These are phyloP conservation scores for Tholera decimalis DNA, from an alignment of 2,888 invertebrate species.

Conservation along the genomic window DNA sequence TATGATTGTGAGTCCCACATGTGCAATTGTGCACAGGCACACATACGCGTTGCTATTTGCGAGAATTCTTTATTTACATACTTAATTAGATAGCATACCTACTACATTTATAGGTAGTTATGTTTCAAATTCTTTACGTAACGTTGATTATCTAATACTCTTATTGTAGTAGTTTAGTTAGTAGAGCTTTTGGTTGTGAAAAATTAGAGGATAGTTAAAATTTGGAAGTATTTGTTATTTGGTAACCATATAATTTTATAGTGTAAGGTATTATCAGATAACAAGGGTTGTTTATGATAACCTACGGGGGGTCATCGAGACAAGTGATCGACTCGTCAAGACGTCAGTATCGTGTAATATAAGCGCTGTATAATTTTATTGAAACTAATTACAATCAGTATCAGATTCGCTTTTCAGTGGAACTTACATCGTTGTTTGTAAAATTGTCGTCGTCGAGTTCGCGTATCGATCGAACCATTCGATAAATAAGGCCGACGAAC, in stretches of 20 bases:
- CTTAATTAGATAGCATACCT: not conserved
- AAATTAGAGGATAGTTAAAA: not conserved
- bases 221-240: not conserved
- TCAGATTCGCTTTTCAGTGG: constrained; percentile 44
- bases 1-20: not conserved
- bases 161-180: not conserved
- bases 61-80: constrained; percentile 25
- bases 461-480: constrained; percentile 50
- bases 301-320: constrained; percentile 43
- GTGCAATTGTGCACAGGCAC: not conserved
- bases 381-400: constrained; percentile 41
- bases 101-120: constrained; percentile 14
- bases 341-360: constrained; percentile 6
- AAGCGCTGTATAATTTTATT: constrained; percentile 20
- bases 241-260: not conserved
- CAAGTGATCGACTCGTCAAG: constrained; percentile 14
- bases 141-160: constrained; percentile 48
- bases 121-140: constrained; percentile 52
- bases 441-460: constrained; percentile 44
- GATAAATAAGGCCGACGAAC: constrained; percentile 37
- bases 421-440: constrained; percentile 60
- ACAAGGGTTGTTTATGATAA: constrained; percentile 32
- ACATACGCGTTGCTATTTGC: not conserved
- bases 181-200: constrained; percentile 15
- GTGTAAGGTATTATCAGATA: constrained; percentile 23